Percentiles rank a stretch among this genome's conserved stretches.
Conservation (phyloP, 53 echinoderm and acorn worm species). For the Paelopatides confundens region DNA sequence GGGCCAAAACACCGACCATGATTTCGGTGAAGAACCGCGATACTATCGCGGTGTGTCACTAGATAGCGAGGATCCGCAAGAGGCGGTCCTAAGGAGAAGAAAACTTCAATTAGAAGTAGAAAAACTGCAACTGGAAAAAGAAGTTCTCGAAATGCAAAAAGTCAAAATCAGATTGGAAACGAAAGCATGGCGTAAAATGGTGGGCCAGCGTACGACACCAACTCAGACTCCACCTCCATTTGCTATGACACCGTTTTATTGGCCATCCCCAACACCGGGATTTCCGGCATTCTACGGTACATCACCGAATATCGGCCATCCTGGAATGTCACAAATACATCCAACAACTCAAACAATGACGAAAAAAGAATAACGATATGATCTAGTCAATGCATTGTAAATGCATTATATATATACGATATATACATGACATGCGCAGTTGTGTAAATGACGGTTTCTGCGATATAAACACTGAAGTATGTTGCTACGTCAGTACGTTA, state of each 20-base stretch:
- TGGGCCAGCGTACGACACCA: conserved; percentile 16
- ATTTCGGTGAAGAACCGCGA: neutral
- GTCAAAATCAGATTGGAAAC: conserved; percentile 37
- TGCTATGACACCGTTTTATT: conserved; percentile 33
- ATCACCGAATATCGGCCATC: neutral
- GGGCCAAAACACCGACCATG: neutral
- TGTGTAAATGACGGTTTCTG: no score
- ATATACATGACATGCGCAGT: no score
- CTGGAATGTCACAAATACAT: conserved; percentile 18
- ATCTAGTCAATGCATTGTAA: neutral
- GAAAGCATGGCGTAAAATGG: conserved; percentile 35
- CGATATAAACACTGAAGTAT: no score
- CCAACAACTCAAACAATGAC: neutral
- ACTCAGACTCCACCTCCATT: conserved; percentile 11
- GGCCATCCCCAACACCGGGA: conserved; percentile 48
- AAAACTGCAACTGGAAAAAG: conserved; percentile 34
- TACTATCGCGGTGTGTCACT: neutral
- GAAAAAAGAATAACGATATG: neutral
- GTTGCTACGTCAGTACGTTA: no score
- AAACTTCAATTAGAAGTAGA: conserved; percentile 43
- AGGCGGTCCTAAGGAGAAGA: neutral
- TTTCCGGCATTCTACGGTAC: conserved; percentile 36
- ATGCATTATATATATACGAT: no score
- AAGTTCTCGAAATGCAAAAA: conserved; percentile 51
- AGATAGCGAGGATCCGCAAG: conserved; percentile 15